Evolutionary conservation across 2,113 vertebrate genomes (phyloP).

Genomic region (Lepus europaeus): DNA sequence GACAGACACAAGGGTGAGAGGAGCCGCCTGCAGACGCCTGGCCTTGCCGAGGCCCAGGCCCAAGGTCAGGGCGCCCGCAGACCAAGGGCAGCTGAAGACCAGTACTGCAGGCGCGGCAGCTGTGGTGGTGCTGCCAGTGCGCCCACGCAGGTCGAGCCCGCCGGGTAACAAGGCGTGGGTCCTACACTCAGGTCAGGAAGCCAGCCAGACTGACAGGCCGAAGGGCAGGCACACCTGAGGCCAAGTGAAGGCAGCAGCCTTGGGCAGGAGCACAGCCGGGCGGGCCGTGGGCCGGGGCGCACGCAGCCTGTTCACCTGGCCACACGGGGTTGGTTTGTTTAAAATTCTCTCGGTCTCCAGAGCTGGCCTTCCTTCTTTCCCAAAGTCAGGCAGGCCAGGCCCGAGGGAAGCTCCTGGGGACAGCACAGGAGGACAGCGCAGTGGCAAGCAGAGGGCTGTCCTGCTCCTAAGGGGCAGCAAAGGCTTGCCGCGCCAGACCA

Average conservation of each 20-base stretch:
- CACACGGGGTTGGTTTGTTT: too few species aligned
- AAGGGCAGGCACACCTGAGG: neutral
- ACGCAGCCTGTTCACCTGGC: neutral
- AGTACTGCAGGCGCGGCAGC: too few species aligned
- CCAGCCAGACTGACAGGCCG: accelerated
- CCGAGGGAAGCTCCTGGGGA: too few species aligned
- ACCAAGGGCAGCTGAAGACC: neutral
- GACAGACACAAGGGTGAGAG: constrained; percentile 74
- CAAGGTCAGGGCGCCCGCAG: neutral
- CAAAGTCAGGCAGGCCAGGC: neutral
- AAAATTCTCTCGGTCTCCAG: neutral
- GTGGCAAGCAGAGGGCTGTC: too few species aligned
- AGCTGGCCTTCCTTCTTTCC: neutral
- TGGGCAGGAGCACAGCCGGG: accelerated
- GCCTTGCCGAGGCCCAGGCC: neutral
- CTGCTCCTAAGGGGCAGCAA: too few species aligned
- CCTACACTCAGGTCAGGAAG: accelerated
- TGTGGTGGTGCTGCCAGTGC: too few species aligned
- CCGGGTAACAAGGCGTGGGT: neutral
- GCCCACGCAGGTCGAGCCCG: accelerated
- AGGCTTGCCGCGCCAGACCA: too few species aligned
- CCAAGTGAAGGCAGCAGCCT: accelerated
- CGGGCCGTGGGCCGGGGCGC: too few species aligned
- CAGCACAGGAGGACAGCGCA: too few species aligned
- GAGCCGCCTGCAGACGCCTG: neutral